Evolutionary conservation across 1,140 invertebrate species (phyloP).

Genomic region (Drosophila pruinosa): DNA sequence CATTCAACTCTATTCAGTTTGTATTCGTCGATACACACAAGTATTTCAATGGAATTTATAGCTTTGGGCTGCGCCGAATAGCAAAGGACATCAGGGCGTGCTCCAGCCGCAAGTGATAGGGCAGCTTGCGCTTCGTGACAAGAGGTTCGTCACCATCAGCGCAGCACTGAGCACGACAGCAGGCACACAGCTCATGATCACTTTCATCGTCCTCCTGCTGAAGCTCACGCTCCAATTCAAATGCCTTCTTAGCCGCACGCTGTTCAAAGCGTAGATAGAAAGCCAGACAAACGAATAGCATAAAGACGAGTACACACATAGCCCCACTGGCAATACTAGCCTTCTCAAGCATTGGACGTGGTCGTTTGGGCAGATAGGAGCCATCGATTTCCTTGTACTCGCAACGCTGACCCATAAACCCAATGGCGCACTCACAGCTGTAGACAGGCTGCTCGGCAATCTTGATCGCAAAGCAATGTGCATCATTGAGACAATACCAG

Average conservation of each 20-base stretch:
- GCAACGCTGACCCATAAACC: slow-evolving; percentile 95
- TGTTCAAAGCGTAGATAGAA: slow-evolving; percentile 91
- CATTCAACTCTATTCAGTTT: not conserved
- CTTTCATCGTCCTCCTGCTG: slow-evolving; percentile 25
- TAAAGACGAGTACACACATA: slow-evolving; percentile 93
- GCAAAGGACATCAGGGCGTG: slow-evolving; percentile 70
- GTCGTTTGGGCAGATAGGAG: slow-evolving; percentile 91
- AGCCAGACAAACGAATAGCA: slow-evolving; percentile 92
- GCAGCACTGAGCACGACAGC: slow-evolving; percentile 58
- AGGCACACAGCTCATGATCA: slow-evolving; percentile 53
- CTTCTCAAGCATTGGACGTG: slow-evolving; percentile 93
- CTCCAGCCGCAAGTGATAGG: slow-evolving; percentile 71
- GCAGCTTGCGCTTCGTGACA: slow-evolving; percentile 48
- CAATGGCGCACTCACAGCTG: slow-evolving; percentile 96
- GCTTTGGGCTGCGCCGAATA: slow-evolving; percentile 69
- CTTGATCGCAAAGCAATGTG: slow-evolving; percentile 96
- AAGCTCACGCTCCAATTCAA: slow-evolving; percentile 84
- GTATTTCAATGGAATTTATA: slow-evolving; percentile 36
- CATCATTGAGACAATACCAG: slow-evolving; percentile 97
- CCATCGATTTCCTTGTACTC: slow-evolving; percentile 97
- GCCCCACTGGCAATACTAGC: slow-evolving; percentile 95
- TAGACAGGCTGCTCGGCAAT: slow-evolving; percentile 95
- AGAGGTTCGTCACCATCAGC: slow-evolving; percentile 45
- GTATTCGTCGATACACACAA: not conserved
- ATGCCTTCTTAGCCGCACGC: slow-evolving; percentile 82